Evolutionary conservation across 53 echinoderm and acorn worm genomes (phyloP).

Genomic region (Patiria pectinifera): DNA sequence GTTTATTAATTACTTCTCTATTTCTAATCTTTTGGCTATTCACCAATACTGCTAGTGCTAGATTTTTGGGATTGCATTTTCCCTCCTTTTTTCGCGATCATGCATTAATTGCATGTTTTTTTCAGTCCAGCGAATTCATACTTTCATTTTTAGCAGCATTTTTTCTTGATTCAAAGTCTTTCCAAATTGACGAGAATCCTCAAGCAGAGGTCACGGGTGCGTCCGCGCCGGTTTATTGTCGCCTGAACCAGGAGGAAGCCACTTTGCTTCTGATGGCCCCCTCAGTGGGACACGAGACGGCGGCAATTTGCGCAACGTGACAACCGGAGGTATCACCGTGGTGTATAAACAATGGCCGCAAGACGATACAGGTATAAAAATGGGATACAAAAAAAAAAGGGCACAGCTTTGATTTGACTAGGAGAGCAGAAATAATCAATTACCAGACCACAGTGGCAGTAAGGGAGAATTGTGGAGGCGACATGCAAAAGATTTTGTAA

Average conservation of each 20-base stretch:
- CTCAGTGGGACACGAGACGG: constrained; percentile 37
- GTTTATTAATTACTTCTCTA: too few species aligned
- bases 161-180: background rate
- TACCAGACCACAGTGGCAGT: constrained; percentile 20
- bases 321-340: constrained; percentile 32
- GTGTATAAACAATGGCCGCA: constrained; percentile 40
- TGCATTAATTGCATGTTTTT: too few species aligned
- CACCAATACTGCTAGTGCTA: too few species aligned
- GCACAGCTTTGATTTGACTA: background rate
- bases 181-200: constrained; percentile 22
- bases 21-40: too few species aligned
- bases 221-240: constrained; percentile 33
- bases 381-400: constrained; percentile 14
- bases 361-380: constrained; percentile 6
- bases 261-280: constrained; percentile 28
- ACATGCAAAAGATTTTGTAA: too few species aligned
- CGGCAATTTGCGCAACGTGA: constrained; percentile 2
- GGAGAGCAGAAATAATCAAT: constrained; percentile 46
- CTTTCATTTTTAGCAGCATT: background rate
- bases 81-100: background rate
- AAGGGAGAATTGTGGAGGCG: background rate
- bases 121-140: too few species aligned
- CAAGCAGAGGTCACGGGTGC: constrained; percentile 26
- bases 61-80: too few species aligned
- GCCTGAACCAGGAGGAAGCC: constrained; percentile 44